A percentile compares a stretch with the other conserved stretches of the same genome.
Evolutionary conservation across 2,797 vertebrate genomes (phyloP).

Genomic region (Psittacula echo): DNA sequence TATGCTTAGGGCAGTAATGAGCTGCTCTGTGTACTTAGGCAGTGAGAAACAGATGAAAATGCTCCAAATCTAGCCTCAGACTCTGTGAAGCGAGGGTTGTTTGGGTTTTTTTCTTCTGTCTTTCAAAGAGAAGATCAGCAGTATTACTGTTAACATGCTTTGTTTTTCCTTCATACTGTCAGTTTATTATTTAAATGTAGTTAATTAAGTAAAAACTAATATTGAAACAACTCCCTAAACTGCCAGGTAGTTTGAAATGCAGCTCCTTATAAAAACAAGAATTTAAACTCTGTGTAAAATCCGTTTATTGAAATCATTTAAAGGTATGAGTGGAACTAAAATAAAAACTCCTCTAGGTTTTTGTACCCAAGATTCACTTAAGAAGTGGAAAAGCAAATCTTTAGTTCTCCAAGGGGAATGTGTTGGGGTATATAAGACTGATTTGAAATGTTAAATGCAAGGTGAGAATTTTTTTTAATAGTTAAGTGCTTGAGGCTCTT

Average conservation of each 20-base stretch:
- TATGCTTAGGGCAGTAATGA: background rate
- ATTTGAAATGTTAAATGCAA: background rate
- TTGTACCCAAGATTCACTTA: background rate
- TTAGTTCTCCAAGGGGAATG: background rate
- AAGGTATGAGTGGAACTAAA: background rate
- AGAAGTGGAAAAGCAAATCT: background rate
- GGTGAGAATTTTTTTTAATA: background rate
- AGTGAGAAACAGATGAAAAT: background rate
- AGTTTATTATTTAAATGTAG: background rate
- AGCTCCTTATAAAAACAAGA: background rate
- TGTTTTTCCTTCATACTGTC: background rate
- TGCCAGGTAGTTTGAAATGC: background rate
- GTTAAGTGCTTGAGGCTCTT: background rate
- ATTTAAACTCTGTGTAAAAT: background rate
- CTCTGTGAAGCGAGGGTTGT: background rate
- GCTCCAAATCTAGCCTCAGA: background rate
- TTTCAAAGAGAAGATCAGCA: background rate
- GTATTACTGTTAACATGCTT: background rate
- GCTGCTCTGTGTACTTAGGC: background rate
- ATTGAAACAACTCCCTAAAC: background rate
- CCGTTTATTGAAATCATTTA: background rate
- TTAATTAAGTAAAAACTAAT: background rate
- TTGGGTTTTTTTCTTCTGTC: background rate
- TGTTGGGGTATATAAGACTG: background rate
- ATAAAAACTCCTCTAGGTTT: background rate